Conservation (phyloP, 2,797 vertebrate species). For the Chromis chromis region DNA sequence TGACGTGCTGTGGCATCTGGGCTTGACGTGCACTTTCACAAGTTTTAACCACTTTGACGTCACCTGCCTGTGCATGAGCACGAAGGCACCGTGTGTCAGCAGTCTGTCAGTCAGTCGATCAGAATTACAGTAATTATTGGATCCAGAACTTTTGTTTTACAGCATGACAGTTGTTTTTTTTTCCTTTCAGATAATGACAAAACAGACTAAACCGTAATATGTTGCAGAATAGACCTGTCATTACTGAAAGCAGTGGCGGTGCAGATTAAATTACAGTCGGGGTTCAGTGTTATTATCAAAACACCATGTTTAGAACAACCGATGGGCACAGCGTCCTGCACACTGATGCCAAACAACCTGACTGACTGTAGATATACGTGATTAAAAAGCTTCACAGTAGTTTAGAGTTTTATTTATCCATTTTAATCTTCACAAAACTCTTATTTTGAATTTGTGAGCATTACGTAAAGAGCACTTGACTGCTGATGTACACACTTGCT, state of each 20-base stretch:
- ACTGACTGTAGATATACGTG: background rate
- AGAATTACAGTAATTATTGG: constrained; percentile 8
- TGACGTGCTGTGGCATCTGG: constrained; percentile 24
- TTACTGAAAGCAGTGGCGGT: constrained; percentile 1
- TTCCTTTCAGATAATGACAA: constrained; percentile 28
- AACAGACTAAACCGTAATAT: background rate
- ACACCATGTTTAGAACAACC: constrained; percentile 24
- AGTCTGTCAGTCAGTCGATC: constrained; percentile 26
- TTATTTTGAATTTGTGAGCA: background rate
- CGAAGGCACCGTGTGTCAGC: constrained; percentile 39
- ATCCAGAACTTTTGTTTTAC: constrained; percentile 9
- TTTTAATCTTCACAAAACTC: background rate
- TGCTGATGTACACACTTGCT: constrained; percentile 3
- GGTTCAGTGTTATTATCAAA: constrained; percentile 22
- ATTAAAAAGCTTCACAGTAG: constrained; percentile 18
- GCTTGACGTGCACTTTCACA: constrained; percentile 57
- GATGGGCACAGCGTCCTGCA: constrained; percentile 4
- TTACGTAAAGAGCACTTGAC: background rate
- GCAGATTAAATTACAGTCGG: constrained; percentile 17
- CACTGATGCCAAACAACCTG: constrained; percentile 5
- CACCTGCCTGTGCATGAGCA: constrained; percentile 71
- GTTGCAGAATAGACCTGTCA: constrained; percentile 16
- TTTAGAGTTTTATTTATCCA: background rate
- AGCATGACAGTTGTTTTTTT: constrained; percentile 2
- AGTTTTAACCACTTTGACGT: constrained; percentile 22